Conservation (phyloP, 2,113 vertebrate genomes). For the Vidua macroura region DNA sequence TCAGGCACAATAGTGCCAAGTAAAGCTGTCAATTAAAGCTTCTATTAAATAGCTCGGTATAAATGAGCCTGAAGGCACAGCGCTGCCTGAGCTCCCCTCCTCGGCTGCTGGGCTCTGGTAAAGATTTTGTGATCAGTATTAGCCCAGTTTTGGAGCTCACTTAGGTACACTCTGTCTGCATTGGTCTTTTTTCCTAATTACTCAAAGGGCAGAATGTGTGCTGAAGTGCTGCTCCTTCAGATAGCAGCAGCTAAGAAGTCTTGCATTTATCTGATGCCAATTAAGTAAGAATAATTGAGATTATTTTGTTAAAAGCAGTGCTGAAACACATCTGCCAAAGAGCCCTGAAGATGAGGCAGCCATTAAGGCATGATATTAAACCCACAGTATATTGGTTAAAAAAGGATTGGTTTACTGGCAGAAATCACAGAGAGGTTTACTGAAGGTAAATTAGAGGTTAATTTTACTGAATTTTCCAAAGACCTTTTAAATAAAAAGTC, state of each 20-base stretch:
- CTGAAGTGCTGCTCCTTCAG: background rate
- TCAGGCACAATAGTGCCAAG: background rate
- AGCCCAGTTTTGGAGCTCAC: background rate
- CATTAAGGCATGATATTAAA: background rate
- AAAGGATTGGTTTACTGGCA: background rate
- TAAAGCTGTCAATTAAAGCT: background rate
- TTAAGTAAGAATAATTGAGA: background rate
- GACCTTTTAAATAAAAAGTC: background rate
- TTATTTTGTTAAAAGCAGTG: background rate
- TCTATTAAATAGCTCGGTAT: background rate
- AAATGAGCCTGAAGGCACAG: background rate
- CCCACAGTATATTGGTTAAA: background rate
- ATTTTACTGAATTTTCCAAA: background rate
- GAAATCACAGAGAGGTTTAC: background rate
- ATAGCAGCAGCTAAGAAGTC: background rate
- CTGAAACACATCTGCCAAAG: background rate
- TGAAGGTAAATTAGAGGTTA: background rate
- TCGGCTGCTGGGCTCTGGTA: background rate
- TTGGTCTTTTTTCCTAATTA: constrained; percentile 1
- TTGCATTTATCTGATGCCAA: background rate
- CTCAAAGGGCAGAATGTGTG: background rate
- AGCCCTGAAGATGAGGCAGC: background rate
- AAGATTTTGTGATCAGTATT: background rate
- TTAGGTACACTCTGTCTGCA: background rate
- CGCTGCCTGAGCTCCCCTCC: background rate